Evolutionary conservation across 2,888 invertebrate species (phyloP).

Genomic region (Yponomeuta cagnagella): DNA sequence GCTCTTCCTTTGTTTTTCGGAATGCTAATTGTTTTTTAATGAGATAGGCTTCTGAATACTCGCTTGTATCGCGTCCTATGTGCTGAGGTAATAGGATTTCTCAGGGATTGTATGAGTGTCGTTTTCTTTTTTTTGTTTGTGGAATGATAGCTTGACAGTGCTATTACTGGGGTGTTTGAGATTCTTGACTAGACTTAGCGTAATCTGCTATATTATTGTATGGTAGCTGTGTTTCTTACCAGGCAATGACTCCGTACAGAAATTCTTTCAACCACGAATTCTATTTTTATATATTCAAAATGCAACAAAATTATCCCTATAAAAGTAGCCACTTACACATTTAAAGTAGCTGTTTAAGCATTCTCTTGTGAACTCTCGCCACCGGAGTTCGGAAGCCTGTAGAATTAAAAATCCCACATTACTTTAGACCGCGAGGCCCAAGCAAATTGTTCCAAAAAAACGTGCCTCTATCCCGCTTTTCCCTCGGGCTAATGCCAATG

Average conservation of each 20-base stretch:
- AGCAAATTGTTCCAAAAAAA: conserved; percentile 14
- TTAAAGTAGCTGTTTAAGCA: conserved; percentile 4
- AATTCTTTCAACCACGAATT: neutral
- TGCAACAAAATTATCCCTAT: neutral
- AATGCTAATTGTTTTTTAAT: conserved; percentile 37
- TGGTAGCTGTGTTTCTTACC: neutral
- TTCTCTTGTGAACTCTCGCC: conserved; percentile 5
- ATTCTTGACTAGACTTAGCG: too few relatives aligned
- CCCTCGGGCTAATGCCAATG: neutral
- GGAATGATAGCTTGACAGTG: neutral
- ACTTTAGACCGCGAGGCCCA: conserved; percentile 13
- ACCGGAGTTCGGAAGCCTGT: conserved; percentile 6
- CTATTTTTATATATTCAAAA: neutral
- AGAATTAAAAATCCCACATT: conserved; percentile 13
- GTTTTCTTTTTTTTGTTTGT: neutral
- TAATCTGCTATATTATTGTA: neutral
- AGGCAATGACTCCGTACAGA: neutral
- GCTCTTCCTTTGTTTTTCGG: conserved; percentile 24
- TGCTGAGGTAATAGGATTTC: conserved; percentile 4
- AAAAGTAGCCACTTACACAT: neutral
- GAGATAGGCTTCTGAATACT: conserved; percentile 16
- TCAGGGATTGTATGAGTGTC: neutral
- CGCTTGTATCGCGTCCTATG: neutral
- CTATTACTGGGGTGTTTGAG: neutral
- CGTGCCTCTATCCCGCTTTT: neutral